Conservation (phyloP, 2,113 vertebrate genomes). For the Gila orcuttii region DNA sequence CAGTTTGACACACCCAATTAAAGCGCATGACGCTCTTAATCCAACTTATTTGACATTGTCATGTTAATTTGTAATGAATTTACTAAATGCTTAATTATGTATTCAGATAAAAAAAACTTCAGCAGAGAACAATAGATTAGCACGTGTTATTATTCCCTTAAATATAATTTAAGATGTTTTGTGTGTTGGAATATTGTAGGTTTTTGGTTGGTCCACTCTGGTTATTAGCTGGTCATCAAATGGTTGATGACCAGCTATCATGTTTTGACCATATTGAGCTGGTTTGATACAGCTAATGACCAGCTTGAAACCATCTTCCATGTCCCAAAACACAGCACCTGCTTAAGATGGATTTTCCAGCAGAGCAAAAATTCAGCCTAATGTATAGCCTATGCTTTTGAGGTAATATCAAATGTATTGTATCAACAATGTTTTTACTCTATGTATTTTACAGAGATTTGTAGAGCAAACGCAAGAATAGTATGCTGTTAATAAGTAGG, state of each 20-base stretch:
- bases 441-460: neutral
- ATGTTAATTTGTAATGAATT: neutral
- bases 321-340: neutral
- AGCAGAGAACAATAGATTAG: neutral
- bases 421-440: neutral
- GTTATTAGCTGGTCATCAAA: neutral
- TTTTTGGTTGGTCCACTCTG: neutral
- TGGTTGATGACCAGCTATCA: neutral
- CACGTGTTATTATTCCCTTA: neutral
- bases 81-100: too few relatives aligned
- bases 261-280: neutral
- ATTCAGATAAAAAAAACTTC: neutral
- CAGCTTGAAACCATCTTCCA: neutral
- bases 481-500: neutral
- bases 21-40: neutral
- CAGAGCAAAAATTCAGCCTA: slow-evolving; percentile 21
- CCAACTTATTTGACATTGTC: neutral
- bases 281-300: neutral
- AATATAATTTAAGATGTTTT: neutral
- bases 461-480: neutral
- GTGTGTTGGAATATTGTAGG: too few relatives aligned
- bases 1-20: too few relatives aligned
- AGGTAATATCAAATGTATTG: neutral
- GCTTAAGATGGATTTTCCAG: slow-evolving; percentile 12
- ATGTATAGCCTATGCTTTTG: neutral